phyloP scores from a whole-genome alignment of 2,888 invertebrate species.

The Brachyptera putata region DNA sequence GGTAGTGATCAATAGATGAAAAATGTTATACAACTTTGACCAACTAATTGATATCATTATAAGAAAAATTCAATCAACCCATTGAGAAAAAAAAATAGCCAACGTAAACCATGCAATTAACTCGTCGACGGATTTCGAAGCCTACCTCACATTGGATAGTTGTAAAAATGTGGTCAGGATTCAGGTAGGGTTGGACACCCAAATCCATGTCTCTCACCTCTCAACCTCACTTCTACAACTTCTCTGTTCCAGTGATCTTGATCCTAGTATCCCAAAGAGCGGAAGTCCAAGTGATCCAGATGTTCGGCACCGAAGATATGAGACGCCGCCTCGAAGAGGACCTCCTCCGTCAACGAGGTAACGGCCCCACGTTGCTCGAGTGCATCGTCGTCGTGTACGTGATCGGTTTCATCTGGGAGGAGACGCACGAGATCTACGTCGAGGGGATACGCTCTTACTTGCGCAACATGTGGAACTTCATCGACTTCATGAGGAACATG shows the following conservation, averaged over 20 bases:
- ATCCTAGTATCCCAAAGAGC: constrained; percentile 90
- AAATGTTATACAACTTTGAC: too few relatives aligned
- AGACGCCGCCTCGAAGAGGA: constrained; percentile 58
- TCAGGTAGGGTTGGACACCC: too few relatives aligned
- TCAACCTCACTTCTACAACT: too few relatives aligned
- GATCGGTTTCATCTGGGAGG: constrained; percentile 86
- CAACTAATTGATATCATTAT: too few relatives aligned
- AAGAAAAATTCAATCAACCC: too few relatives aligned
- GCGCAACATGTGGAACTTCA: constrained; percentile 94
- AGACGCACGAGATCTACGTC: constrained; percentile 84
- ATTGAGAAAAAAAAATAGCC: too few relatives aligned
- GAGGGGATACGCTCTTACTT: constrained; percentile 55
- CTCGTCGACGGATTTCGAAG: too few relatives aligned
- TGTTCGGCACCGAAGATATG: constrained; percentile 69
- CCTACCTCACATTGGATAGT: too few relatives aligned
- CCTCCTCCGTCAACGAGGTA: constrained; percentile 71
- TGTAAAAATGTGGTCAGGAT: too few relatives aligned
- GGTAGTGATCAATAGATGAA: too few relatives aligned
- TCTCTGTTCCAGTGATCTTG: constrained; percentile 76
- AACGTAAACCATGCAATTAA: too few relatives aligned
- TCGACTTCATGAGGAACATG: constrained; percentile 88
- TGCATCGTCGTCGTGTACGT: constrained; percentile 79
- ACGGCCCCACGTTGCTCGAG: constrained; percentile 80
- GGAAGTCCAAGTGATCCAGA: constrained; percentile 67
- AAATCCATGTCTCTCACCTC: too few relatives aligned